These are phyloP conservation scores for Neelides folsomi DNA, from an alignment of 2,888 invertebrate genomes.

Conservation along the genomic window DNA sequence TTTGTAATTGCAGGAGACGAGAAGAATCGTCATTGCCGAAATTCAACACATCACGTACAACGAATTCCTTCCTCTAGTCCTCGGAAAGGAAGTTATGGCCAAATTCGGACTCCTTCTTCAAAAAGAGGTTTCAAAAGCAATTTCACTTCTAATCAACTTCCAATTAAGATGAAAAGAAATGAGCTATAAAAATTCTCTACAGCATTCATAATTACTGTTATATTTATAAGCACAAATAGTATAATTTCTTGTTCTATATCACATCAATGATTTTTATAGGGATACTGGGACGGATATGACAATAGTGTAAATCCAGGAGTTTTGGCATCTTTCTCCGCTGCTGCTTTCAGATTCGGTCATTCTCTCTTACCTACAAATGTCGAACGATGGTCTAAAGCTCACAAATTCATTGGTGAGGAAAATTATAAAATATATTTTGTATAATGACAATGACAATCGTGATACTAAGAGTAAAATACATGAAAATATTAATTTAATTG, in stretches of 20 bases:
- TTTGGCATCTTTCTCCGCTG: slow-evolving; percentile 77
- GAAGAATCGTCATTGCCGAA: slow-evolving; percentile 69
- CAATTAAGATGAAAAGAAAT: too few species aligned
- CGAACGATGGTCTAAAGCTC: slow-evolving; percentile 87
- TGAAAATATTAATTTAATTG: background rate
- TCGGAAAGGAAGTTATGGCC: slow-evolving; percentile 82
- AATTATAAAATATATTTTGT: background rate
- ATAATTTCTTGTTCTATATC: too few species aligned
- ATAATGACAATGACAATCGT: background rate
- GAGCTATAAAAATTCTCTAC: too few species aligned
- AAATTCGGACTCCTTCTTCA: slow-evolving; percentile 72
- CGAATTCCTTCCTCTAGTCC: slow-evolving; percentile 73
- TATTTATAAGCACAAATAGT: too few species aligned
- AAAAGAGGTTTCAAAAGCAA: slow-evolving; percentile 50
- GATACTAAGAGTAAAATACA: background rate
- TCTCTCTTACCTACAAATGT: slow-evolving; percentile 78
- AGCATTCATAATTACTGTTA: too few species aligned
- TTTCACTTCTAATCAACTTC: background rate
- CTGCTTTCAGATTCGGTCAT: slow-evolving; percentile 84
- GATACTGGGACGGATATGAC: slow-evolving; percentile 74
- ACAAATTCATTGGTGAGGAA: slow-evolving; percentile 71
- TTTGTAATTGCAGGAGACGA: slow-evolving; percentile 47
- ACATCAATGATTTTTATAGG: slow-evolving; percentile 39
- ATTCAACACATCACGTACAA: slow-evolving; percentile 83
- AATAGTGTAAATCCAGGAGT: slow-evolving; percentile 71